phyloP scores from a whole-genome alignment of 2,113 vertebrate species.

The Thryonomys swinderianus region DNA sequence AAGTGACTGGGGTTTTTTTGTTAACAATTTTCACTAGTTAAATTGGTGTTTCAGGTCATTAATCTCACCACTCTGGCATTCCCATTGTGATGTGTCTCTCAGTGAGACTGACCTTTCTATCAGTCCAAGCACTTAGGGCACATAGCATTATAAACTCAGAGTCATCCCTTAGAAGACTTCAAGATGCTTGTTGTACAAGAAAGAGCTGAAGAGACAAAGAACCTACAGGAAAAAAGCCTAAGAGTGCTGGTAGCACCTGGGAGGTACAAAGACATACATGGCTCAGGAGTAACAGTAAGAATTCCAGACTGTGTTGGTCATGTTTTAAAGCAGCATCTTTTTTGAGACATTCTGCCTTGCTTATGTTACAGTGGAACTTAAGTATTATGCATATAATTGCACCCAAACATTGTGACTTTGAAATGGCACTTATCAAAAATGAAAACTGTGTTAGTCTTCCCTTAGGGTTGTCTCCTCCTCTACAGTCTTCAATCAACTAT shows the following conservation, averaged over 20 bases:
- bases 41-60: neutral
- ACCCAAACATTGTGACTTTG: slow-evolving; percentile 38
- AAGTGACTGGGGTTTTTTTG: neutral
- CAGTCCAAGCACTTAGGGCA: neutral
- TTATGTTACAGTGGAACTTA: neutral
- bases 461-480: neutral
- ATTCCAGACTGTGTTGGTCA: neutral
- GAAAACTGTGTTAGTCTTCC: neutral
- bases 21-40: neutral
- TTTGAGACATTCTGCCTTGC: neutral
- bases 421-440: neutral
- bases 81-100: neutral
- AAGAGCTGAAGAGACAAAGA: neutral
- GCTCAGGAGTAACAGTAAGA: neutral
- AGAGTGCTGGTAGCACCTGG: neutral
- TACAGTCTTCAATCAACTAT: neutral
- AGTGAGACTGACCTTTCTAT: slow-evolving; percentile 29
- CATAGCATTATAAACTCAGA: slow-evolving; percentile 11
- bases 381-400: neutral
- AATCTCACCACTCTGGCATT: neutral
- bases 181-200: slow-evolving; percentile 38
- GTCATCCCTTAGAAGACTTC: neutral
- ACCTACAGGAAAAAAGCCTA: slow-evolving; percentile 42
- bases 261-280: neutral
- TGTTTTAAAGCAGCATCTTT: neutral